Evolutionary conservation across 2,113 vertebrate species (phyloP).

Genomic region (Rutilus rutilus): DNA sequence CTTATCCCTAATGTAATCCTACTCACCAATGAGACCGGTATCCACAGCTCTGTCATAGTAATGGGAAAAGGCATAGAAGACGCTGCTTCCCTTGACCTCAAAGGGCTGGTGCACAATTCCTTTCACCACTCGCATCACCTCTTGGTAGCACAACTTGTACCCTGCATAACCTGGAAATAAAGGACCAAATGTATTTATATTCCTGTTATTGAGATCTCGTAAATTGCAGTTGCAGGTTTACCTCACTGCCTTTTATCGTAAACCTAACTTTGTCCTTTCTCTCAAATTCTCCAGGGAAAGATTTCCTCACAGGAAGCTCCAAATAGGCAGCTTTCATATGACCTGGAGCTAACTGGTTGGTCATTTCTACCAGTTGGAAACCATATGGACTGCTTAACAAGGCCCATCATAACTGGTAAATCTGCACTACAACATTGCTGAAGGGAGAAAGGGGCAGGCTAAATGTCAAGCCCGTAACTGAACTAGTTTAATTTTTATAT

Average conservation of each 20-base stretch:
- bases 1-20: not conserved
- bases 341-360: conserved; percentile 49
- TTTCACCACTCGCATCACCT: conserved; percentile 88
- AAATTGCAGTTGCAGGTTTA: not conserved
- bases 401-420: conserved; percentile 68
- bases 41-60: conserved; percentile 94
- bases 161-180: conserved; percentile 82
- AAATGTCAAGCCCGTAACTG: conserved; percentile 73
- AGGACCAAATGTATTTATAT: conserved; percentile 16
- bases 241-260: not conserved
- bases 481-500: conserved; percentile 66
- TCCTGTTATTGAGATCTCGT: not conserved
- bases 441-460: conserved; percentile 48
- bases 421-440: conserved; percentile 71
- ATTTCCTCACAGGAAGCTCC: conserved; percentile 65
- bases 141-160: conserved; percentile 91
- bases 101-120: conserved; percentile 91
- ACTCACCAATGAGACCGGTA: conserved; percentile 86
- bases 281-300: conserved; percentile 54
- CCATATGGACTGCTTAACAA: conserved; percentile 69
- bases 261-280: not conserved
- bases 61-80: conserved; percentile 98
- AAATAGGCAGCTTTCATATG: conserved; percentile 64
- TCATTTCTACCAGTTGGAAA: conserved; percentile 59
- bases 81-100: conserved; percentile 84